Evolutionary conservation across 2,797 vertebrate genomes (phyloP), one percentile per base, ranked within the genome.

Genomic region (Cyprinodon diabolis): DNA sequence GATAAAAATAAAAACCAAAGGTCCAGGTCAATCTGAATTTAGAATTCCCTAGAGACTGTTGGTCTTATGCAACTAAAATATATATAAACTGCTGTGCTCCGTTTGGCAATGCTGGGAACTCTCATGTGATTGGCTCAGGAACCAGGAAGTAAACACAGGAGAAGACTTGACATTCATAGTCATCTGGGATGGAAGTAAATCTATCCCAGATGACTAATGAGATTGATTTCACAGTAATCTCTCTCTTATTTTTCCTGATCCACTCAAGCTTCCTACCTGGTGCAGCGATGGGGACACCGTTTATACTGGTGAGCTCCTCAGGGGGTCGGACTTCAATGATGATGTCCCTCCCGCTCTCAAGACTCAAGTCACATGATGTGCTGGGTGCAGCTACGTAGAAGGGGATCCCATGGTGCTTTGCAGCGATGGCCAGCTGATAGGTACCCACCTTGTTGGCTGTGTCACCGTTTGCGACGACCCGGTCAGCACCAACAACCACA

Each of bases 371-470:
- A 35, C 97, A 98, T 0, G 97, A 98, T 0, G 96, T 96, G 93
- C 95, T 97, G 58, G 97, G 97, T 0, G 97, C 97, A 0, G 97
- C 97, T 92, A 98, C 96, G 0, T 97, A 98, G 90, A 98, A 98
- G 19, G 96, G 97, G 75, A 98, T 93, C 62, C 94, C 91, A 0
- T 97, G 97, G 88, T 98, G 92, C 87, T 95, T 96, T 43, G 97
- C 97, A 0, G 91, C 87, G 0, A 98, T 96, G 72, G 97, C 97
- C 91, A 98, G 90, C 92, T 97, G 96, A 92, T 97, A 98, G 0
- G 97, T 98, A 76, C 97, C 97, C 73, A 98, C 95, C 89, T 98
- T 98, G 90, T 98, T 98, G 76, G 97, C 97, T 0, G 97, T 97
- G 88, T 98, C 97, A 0, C 97, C 97, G 0, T 97, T 98, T 75